Base-by-base conservation (phyloP, 2,888 invertebrate genomes). In the Oeneis ivallda region DNA sequence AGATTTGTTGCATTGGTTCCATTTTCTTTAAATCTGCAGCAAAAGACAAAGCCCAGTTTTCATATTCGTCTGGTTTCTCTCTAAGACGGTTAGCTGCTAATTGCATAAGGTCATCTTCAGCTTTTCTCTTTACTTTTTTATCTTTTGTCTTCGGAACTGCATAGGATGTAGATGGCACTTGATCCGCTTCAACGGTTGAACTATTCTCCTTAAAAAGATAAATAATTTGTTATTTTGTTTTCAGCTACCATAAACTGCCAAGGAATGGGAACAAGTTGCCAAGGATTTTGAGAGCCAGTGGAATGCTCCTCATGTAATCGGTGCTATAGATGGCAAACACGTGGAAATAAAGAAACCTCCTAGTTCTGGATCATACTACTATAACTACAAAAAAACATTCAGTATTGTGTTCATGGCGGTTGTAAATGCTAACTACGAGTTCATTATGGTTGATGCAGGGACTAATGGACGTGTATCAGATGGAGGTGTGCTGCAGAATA, bases 11-110 rank as follows among this genome's bases (percentile, higher is more conserved):
- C 63, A 83, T 83, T 41, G 81, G 65, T 67, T 84, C 76, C 87
- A 90, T 86, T 72, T 83, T 86, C 64, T 84, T 76, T 39, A 89
- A 74, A 76, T 89, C 87, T 11, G 82, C 81, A n/a, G 87, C 87
- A 67, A 87, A 86, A 68, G 86, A 82, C 66, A 80, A 74, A 56
- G 85, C 87, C 70, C 88, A 83, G 26, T 86, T 83, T 66, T 70
- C 26, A 64, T 71, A 69, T 68, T 71, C 67, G 39, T 72, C 69
- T 66, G 34, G 26, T 62, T 52, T 61, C 49, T 67, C 54, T 59
- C 61, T 64, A 39, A 57, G 43, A 53, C 59, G 54, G 11, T 52
- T 50, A 59, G 32, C 39, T 65, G 54, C 61, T n/a, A 65, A 37
- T 59, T 65, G 10, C 37, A 65, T 53, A 65, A 59, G 60, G 41